Conservation (phyloP, 2,888 invertebrate species). For the Tethea ocularis region DNA sequence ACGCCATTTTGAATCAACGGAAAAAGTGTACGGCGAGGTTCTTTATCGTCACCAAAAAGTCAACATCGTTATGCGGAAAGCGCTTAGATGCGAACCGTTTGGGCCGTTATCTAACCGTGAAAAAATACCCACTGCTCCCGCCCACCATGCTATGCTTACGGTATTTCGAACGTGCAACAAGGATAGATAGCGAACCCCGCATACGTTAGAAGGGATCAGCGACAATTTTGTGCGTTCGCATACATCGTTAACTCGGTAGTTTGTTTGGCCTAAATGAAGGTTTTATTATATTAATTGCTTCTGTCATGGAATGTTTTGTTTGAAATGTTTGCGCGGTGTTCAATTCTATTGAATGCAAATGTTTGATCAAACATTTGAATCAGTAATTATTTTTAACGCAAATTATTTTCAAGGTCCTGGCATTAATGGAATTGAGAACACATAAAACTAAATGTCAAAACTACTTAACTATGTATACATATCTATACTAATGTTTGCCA, state of each 20-base stretch:
- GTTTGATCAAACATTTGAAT: background rate
- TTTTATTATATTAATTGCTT: constrained; percentile 69
- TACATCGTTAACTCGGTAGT: constrained; percentile 34
- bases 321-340: constrained; percentile 28
- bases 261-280: constrained; percentile 67
- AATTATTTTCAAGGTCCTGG: no score
- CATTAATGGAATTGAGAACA: no score
- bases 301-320: constrained; percentile 52
- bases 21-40: constrained; percentile 3
- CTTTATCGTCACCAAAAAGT: constrained; percentile 54
- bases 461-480: no score
- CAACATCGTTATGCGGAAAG: constrained; percentile 61
- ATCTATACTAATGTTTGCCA: background rate
- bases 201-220: constrained; percentile 48
- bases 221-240: constrained; percentile 54
- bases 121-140: constrained; percentile 68
- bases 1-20: constrained; percentile 4
- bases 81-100: constrained; percentile 60
- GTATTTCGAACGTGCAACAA: constrained; percentile 76
- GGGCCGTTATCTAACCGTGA: constrained; percentile 79
- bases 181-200: constrained; percentile 42
- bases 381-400: background rate
- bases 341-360: constrained; percentile 9
- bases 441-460: background rate
- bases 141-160: constrained; percentile 73